Base-by-base conservation (phyloP, 2,797 vertebrate genomes). In the Lepilemur septentrionalis region DNA sequence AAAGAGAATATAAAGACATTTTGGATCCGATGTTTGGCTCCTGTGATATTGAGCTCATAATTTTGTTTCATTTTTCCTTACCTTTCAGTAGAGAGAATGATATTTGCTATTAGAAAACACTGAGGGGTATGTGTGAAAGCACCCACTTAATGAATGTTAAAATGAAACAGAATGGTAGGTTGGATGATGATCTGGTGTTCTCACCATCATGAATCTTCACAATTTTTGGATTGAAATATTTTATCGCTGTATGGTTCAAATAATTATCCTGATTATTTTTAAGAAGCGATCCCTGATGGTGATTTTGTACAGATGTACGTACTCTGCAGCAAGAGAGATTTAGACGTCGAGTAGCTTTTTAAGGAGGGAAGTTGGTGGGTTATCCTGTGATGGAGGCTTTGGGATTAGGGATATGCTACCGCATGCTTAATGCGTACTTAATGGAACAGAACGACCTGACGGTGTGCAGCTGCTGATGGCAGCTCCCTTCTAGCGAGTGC, bases 41-140 rank as follows among this genome's bases (percentile, higher is more conserved):
- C 76, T 96, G 83, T 94, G 89, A 94, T 89, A 73, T 18, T 92
- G 72, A 95, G 41, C 65, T 95, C 89, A 92, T 93, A 72, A 79
- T 70, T 91, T 78, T 23, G 20, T 88, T 92, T 72, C 67, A 4
- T 90, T 93, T 90, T 65, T 35, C 35, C 25, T 94, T 81, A 80
- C 57, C 73, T 87, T 87, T 87, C 87, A 81, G 57, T 35, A 35
- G 86, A 46, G 43, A 90, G 20, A 78, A 59, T 79, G 50, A 43
- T 46, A 67, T 93, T 89, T 78, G 30, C 20, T 86, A 10, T 46
- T 41, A 83, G 75, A 61, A 81, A 93, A 75, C 86, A 69, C 80
- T 1, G 43, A 75, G 48, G 57, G 73, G 61, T 52, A 48, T 95
- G 89, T 84, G 84, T 89, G 76, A 86, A 84, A 65, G 57, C 35